Evolutionary conservation across 2,113 vertebrate species (phyloP).

Genomic region (Toxotes jaculatrix): DNA sequence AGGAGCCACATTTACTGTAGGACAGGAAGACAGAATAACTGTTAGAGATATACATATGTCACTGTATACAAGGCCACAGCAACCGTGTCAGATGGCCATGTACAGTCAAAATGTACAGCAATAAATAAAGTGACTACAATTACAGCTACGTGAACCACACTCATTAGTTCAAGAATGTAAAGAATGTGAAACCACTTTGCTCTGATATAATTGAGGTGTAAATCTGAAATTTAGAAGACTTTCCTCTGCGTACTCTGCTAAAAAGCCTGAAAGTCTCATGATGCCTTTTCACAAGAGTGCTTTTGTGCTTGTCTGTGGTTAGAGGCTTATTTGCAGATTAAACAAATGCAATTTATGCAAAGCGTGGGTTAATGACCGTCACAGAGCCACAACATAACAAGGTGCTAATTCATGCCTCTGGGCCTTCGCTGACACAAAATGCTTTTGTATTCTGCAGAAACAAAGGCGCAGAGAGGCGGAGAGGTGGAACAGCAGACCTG

Average conservation of each 20-base stretch:
- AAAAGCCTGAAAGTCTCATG: constrained; percentile 12
- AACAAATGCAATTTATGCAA: constrained; percentile 57
- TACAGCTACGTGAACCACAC: background rate
- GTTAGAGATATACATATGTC: background rate
- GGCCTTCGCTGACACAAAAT: constrained; percentile 39
- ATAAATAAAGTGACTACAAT: background rate
- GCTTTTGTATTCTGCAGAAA: constrained; percentile 35
- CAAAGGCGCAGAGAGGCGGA: constrained; percentile 17
- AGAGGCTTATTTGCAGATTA: constrained; percentile 51
- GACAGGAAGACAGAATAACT: constrained; percentile 24
- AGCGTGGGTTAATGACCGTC: constrained; percentile 46
- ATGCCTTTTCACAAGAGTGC: constrained; percentile 44
- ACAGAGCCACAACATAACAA: constrained; percentile 41
- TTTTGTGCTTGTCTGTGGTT: constrained; percentile 37
- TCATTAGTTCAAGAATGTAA: background rate
- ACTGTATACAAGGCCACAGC: background rate
- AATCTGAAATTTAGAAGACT: background rate
- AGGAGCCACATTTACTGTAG: constrained; percentile 92
- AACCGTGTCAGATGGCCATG: background rate
- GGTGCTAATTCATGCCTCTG: constrained; percentile 45
- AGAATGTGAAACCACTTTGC: background rate
- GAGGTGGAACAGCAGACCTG: constrained; percentile 80
- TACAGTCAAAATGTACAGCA: background rate
- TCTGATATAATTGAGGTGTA: background rate
- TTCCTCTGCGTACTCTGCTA: background rate